These are phyloP conservation scores for Noctua fimbriata DNA, from an alignment of 2,888 invertebrate species.

Conservation along the genomic window DNA sequence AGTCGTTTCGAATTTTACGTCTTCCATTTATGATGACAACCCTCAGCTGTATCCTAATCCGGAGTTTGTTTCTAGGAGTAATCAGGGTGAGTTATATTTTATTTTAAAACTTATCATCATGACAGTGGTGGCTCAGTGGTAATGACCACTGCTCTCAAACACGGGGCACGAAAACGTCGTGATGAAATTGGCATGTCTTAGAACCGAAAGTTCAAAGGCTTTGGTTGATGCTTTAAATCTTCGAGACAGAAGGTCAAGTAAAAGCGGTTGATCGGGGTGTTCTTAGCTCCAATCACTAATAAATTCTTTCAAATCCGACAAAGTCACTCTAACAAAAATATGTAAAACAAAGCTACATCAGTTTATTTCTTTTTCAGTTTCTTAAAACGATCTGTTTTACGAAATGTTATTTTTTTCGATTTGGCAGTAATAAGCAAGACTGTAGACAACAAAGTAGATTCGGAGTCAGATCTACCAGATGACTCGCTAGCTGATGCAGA, in stretches of 20 bases:
- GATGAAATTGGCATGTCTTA: not conserved
- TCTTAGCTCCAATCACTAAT: not conserved
- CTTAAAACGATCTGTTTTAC: not conserved
- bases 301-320: not conserved
- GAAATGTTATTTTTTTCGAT: not conserved
- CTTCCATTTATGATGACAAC: slow-evolving; percentile 88
- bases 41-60: slow-evolving; percentile 88
- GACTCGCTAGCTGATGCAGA: slow-evolving; percentile 92
- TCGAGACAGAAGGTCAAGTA: not conserved
- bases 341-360: not conserved
- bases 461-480: slow-evolving; percentile 90
- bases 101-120: not conserved
- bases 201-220: not conserved
- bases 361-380: not conserved
- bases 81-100: slow-evolving; percentile 76
- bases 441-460: slow-evolving; percentile 81
- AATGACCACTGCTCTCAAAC: too few species aligned
- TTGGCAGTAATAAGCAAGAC: slow-evolving; percentile 74
- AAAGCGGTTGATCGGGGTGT: not conserved
- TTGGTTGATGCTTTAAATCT: not conserved
- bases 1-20: slow-evolving; percentile 87
- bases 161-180: not conserved
- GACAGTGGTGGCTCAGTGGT: not conserved
- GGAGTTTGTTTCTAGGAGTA: slow-evolving; percentile 82
- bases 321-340: not conserved